Percentiles rank a stretch among this genome's conserved stretches.
These are phyloP conservation scores for Apamea sordens DNA, from an alignment of 2,888 invertebrate genomes.

Conservation along the genomic window DNA sequence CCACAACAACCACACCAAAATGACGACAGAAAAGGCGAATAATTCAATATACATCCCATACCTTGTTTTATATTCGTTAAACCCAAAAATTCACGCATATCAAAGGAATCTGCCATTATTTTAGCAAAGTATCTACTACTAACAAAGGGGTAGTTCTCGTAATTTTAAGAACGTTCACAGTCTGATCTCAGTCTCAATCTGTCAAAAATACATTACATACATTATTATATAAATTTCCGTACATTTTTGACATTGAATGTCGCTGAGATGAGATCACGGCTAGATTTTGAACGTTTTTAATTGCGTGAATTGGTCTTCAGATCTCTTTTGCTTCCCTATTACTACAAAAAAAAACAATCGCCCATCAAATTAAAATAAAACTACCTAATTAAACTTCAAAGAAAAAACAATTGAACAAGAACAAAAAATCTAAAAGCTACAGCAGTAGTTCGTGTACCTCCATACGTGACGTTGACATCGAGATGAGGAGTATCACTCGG, in stretches of 20 bases:
- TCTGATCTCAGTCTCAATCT: too few species aligned
- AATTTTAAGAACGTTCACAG: too few species aligned
- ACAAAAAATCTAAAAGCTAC: conserved; percentile 19
- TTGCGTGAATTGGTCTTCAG: not conserved
- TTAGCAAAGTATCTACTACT: too few species aligned
- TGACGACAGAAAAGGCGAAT: not conserved
- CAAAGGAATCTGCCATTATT: too few species aligned
- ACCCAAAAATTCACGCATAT: too few species aligned
- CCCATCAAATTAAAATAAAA: conserved; percentile 5
- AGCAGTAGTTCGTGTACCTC: conserved; percentile 56
- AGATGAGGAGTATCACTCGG: conserved; percentile 69
- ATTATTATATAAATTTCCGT: too few species aligned
- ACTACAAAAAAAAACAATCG: not conserved
- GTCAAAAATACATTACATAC: too few species aligned
- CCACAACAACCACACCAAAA: not conserved
- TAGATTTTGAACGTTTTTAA: too few species aligned
- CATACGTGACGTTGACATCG: conserved; percentile 73
- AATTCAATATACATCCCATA: not conserved
- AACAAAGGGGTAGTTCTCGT: too few species aligned
- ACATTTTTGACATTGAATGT: too few species aligned
- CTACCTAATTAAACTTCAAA: conserved; percentile 28
- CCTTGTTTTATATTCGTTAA: not conserved
- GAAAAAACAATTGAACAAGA: conserved; percentile 30
- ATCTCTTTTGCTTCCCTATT: not conserved
- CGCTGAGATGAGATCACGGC: too few species aligned